Conservation (phyloP, 2,113 vertebrate species). For the Hippoglossus stenolepis region DNA sequence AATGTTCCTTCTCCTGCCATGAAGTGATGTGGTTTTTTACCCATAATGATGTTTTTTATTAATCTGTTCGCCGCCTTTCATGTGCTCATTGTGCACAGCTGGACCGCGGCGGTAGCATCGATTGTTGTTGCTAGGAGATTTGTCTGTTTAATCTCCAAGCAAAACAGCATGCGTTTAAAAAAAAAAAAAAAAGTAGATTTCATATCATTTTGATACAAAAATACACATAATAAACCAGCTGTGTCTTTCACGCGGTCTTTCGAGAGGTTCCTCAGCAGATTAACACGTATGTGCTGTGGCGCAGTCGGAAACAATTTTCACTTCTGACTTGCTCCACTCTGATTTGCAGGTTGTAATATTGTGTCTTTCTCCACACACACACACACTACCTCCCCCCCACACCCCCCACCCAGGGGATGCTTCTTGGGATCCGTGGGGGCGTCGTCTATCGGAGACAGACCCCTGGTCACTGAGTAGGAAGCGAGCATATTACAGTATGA, state of each 20-base stretch:
- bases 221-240: no score
- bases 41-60: background rate
- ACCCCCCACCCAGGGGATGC: constrained; percentile 5
- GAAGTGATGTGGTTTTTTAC: background rate
- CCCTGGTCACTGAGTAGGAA: constrained; percentile 72
- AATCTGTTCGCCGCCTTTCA: background rate
- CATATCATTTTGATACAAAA: background rate
- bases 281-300: constrained; percentile 19
- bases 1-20: background rate
- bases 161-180: background rate
- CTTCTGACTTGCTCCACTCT: constrained; percentile 43
- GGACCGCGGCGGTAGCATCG: background rate
- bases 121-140: background rate
- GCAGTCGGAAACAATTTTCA: constrained; percentile 27
- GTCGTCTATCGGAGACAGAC: constrained; percentile 44
- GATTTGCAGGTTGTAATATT: constrained; percentile 44
- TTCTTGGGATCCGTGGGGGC: constrained; percentile 41
- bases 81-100: background rate
- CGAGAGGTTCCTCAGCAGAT: constrained; percentile 15
- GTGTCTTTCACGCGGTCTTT: background rate
- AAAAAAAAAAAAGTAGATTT: background rate
- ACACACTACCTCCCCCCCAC: constrained; percentile 11
- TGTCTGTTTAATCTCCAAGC: background rate
- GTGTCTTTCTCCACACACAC: constrained; percentile 22
- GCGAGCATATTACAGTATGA: constrained; percentile 72